Evolutionary conservation across 2,888 invertebrate species (phyloP).

Genomic region (Standfussiana lucernea): DNA sequence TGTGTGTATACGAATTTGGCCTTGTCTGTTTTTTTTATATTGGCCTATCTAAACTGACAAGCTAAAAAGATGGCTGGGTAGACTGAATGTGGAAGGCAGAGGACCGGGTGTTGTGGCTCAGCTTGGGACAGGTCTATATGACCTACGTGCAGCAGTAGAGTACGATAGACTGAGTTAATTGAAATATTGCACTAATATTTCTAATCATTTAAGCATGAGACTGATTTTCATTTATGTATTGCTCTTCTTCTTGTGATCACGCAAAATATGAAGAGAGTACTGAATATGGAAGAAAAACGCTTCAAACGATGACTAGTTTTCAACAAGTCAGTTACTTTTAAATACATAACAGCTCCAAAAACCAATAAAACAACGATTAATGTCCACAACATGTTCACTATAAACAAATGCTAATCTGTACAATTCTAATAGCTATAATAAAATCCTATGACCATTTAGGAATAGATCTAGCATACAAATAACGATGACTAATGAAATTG

Average conservation of each 20-base stretch:
- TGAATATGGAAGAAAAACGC: neutral
- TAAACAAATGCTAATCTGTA: conserved; percentile 42
- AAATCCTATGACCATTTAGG: conserved; percentile 46
- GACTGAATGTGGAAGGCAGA: neutral
- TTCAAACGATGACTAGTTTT: neutral
- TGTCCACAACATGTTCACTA: conserved; percentile 17
- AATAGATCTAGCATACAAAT: conserved; percentile 43
- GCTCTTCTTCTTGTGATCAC: neutral
- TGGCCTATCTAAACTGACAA: neutral
- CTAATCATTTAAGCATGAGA: neutral
- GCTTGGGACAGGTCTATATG: neutral
- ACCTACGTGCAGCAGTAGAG: neutral
- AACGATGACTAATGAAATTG: conserved; percentile 46
- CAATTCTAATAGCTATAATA: conserved; percentile 43
- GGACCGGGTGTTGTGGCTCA: neutral
- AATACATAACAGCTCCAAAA: conserved; percentile 3
- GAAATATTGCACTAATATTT: neutral
- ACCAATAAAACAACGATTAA: conserved; percentile 42
- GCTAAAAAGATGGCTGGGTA: neutral
- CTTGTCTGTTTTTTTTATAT: neutral
- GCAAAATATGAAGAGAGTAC: neutral
- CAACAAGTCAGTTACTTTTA: neutral
- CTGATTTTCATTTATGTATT: neutral
- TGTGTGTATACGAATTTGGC: neutral
- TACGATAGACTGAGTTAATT: neutral